Evolutionary conservation across 2,888 invertebrate genomes (phyloP), one percentile per base, ranked within the genome.

Genomic region (Epistrophella euchroma): DNA sequence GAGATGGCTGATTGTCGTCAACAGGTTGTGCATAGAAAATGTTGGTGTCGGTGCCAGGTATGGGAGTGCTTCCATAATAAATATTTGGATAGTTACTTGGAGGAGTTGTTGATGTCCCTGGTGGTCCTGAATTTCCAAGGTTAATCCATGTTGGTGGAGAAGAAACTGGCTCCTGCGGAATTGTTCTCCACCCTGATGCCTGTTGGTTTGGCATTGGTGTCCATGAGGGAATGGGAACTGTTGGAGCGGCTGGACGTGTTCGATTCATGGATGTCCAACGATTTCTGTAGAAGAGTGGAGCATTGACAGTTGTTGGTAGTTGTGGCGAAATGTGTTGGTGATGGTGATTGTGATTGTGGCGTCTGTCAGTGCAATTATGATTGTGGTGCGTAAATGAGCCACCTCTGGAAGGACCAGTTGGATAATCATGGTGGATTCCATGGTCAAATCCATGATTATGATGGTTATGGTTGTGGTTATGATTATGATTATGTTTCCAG

Each of bases 201-300:
- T 45, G 45, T 45, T 45, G 45, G 10, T 9, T 45, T 3, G 66
- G 15, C 5, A 52, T 52, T 11, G 83, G 83, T 11, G 56, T 58
- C 75, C 76, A 76, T 7, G 64, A 40, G 11, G 13, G 10, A 25
- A 1, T 71, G 22, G 56, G 56, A n/a, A 17, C 32, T 10, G 68
- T 64, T 43, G 75, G 58, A 6, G 71, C 89, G 0, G 89, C 82
- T 0, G 91, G 92, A 3, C 92, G 90, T 1, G 90, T 89, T 88
- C 90, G 89, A 35, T 91, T 90, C 91, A 92, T 92, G 22, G 87
- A 89, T 3, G 89, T 87, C 91, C 91, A 91, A 22, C 92, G 91
- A 81, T 90, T 88, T 5, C 88, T 56, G 40, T 72, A 47, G 17
- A 84, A 3, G 2, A 78, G 25, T 55, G 88, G 77, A 22, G 74